These are phyloP conservation scores for Brassicogethes aeneus DNA, from an alignment of 2,888 invertebrate species.

Conservation along the genomic window DNA sequence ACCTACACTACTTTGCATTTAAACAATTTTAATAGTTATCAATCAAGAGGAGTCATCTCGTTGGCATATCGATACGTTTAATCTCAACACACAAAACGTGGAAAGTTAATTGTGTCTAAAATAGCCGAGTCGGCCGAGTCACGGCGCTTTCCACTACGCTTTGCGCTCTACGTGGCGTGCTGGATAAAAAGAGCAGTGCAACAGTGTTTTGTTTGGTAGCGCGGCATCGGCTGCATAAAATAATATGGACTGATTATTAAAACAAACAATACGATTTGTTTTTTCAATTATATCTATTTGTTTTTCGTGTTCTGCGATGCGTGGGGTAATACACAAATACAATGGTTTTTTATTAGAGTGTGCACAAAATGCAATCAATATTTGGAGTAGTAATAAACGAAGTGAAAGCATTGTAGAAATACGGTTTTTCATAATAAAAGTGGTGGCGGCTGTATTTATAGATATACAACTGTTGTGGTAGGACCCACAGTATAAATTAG, in stretches of 20 bases:
- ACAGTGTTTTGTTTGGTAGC: too few relatives aligned
- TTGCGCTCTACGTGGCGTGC: too few relatives aligned
- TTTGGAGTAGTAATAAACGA: not conserved
- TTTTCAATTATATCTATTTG: too few relatives aligned
- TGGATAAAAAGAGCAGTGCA: too few relatives aligned
- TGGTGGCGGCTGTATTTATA: slow-evolving; percentile 5
- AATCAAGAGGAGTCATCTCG: slow-evolving; percentile 12
- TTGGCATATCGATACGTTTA: not conserved
- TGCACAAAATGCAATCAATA: not conserved
- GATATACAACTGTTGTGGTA: slow-evolving; percentile 25
- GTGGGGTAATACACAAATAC: not conserved
- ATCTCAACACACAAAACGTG: too few relatives aligned
- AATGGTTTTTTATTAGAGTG: not conserved
- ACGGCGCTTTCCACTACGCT: too few relatives aligned
- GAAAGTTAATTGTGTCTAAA: too few relatives aligned
- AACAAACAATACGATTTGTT: too few relatives aligned
- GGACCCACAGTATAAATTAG: slow-evolving; percentile 36
- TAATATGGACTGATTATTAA: too few relatives aligned
- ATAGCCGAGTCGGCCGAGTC: too few relatives aligned
- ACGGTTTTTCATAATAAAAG: slow-evolving; percentile 18
- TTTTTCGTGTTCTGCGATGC: too few relatives aligned
- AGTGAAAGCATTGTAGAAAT: slow-evolving; percentile 16
- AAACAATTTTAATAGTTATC: slow-evolving; percentile 30
- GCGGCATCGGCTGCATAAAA: too few relatives aligned
- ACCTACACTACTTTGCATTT: slow-evolving; percentile 31